Conservation (phyloP, 2,797 vertebrate genomes). For the Picus viridis region DNA sequence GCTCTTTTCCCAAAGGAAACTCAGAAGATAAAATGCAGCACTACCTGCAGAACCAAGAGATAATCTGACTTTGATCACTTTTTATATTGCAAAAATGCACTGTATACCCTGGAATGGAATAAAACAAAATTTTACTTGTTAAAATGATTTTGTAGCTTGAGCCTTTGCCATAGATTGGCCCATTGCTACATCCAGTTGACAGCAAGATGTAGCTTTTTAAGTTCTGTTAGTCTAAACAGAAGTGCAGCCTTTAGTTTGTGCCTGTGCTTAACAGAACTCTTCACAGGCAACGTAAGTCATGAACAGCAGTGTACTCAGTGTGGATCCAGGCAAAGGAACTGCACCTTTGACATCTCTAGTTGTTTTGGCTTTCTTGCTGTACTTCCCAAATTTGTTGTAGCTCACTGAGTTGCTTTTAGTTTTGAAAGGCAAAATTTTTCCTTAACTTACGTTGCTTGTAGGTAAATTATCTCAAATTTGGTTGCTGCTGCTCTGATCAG, state of each 20-base stretch:
- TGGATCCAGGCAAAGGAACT: background rate
- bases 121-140: background rate
- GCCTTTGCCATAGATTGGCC: background rate
- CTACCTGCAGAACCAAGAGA: background rate
- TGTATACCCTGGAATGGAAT: background rate
- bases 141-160: background rate
- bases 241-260: background rate
- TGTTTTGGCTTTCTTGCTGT: background rate
- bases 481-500: background rate
- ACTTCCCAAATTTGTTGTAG: background rate
- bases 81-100: background rate
- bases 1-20: background rate
- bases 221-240: background rate
- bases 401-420: background rate
- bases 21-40: background rate
- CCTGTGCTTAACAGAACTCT: background rate
- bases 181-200: background rate
- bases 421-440: background rate
- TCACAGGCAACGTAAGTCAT: background rate
- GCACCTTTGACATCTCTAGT: background rate
- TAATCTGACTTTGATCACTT: background rate
- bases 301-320: no score
- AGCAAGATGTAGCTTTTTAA: background rate
- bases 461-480: background rate
- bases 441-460: background rate